phyloP scores from a whole-genome alignment of 2,113 vertebrate species.

The Trogon melanurus region DNA sequence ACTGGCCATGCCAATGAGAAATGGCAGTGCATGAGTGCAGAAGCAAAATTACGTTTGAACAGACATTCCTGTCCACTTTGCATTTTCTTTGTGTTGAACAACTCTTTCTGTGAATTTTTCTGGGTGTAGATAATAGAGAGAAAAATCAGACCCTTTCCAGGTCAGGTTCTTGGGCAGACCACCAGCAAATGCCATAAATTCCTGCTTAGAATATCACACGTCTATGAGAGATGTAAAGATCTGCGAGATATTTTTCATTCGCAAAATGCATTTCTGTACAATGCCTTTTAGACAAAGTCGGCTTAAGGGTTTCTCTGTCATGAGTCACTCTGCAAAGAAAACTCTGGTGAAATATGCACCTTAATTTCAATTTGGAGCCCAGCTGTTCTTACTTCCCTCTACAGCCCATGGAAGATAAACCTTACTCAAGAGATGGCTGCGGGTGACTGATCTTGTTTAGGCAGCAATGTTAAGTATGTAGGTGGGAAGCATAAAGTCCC shows the following conservation, averaged over 20 bases:
- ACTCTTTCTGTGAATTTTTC: background rate
- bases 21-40: background rate
- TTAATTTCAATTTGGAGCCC: background rate
- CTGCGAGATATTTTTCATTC: background rate
- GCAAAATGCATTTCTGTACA: background rate
- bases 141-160: background rate
- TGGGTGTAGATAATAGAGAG: background rate
- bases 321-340: background rate
- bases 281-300: background rate
- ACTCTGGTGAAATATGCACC: background rate
- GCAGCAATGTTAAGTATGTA: background rate
- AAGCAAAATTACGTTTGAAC: background rate
- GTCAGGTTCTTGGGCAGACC: background rate
- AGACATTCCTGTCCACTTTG: background rate
- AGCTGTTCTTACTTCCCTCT: background rate
- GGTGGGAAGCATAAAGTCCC: background rate
- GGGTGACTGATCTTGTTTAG: background rate
- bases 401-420: background rate
- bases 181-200: background rate
- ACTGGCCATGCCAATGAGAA: rapidly evolving
- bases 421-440: background rate
- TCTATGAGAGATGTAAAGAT: background rate
- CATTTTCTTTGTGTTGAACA: background rate
- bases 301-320: background rate
- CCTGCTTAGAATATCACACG: background rate